Evolutionary conservation across 2,888 invertebrate species (phyloP).

Genomic region (Eupithecia pulchellata): DNA sequence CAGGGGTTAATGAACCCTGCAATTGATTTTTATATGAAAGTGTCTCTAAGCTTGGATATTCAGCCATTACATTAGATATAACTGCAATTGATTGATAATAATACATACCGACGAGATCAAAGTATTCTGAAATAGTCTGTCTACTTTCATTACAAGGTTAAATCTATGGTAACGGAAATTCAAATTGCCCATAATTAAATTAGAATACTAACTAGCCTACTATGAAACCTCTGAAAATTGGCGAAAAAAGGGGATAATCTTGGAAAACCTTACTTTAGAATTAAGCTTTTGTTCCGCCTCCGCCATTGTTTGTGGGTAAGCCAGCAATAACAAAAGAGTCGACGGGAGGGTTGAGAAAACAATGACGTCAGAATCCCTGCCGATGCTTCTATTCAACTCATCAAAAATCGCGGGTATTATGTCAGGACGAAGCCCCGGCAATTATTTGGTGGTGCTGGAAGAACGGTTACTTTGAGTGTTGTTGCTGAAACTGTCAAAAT

Average conservation of each 20-base stretch:
- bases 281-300: constrained; percentile 77
- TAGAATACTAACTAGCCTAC: neutral
- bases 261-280: constrained; percentile 69
- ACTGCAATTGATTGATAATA: neutral
- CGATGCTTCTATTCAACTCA: constrained; percentile 64
- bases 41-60: neutral
- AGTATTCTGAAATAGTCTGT: neutral
- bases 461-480: constrained; percentile 2
- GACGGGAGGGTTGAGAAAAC: constrained; percentile 68
- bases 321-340: constrained; percentile 73
- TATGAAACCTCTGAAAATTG: constrained; percentile 24
- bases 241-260: constrained; percentile 64
- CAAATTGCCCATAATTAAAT: neutral
- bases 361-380: constrained; percentile 76
- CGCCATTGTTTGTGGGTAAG: constrained; percentile 73
- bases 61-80: neutral
- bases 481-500: neutral
- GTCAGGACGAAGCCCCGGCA: constrained; percentile 28
- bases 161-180: neutral
- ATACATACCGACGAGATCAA: neutral
- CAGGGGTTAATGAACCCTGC: constrained; percentile 62
- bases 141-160: neutral
- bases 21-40: constrained; percentile 51
- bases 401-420: constrained; percentile 60
- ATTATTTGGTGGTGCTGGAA: constrained; percentile 10